Evolutionary conservation across 1,140 invertebrate genomes (phyloP).

Genomic region (Nasonia giraulti): DNA sequence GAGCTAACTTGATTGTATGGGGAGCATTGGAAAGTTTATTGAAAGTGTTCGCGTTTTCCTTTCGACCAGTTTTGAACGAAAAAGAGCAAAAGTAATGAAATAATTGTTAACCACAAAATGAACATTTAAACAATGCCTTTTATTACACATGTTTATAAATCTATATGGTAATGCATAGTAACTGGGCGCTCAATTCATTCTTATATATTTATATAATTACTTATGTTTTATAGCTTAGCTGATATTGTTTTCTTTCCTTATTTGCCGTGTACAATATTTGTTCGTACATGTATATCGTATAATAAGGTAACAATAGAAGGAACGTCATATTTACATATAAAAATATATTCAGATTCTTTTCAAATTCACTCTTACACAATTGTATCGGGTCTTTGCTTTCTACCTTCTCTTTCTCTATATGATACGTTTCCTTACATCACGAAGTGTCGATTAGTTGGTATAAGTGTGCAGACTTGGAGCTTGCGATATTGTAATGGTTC

Average conservation of each 20-base stretch:
- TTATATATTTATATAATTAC: neutral
- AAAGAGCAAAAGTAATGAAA: neutral
- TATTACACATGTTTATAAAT: conserved; percentile 47
- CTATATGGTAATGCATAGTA: conserved; percentile 26
- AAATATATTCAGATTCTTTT: conserved; percentile 65
- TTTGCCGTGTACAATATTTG: conserved; percentile 53
- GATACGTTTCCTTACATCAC: conserved; percentile 69
- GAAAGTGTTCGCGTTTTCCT: too few relatives aligned
- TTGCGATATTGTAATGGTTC: neutral
- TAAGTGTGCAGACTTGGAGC: neutral
- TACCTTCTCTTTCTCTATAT: conserved; percentile 14
- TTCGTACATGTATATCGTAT: conserved; percentile 28
- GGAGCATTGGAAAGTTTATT: too few relatives aligned
- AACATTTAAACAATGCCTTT: conserved; percentile 39
- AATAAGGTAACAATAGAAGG: conserved; percentile 56
- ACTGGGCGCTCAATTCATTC: conserved; percentile 16
- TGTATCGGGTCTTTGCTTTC: neutral
- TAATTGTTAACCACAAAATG: neutral
- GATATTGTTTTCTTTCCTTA: neutral
- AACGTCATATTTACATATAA: conserved; percentile 72
- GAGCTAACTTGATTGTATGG: too few relatives aligned
- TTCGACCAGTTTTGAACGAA: too few relatives aligned
- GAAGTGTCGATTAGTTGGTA: conserved; percentile 37
- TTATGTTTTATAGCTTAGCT: conserved; percentile 19
- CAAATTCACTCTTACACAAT: neutral